Evolutionary conservation across 1,140 invertebrate species (phyloP).

Genomic region (Heliconius hewitsoni): DNA sequence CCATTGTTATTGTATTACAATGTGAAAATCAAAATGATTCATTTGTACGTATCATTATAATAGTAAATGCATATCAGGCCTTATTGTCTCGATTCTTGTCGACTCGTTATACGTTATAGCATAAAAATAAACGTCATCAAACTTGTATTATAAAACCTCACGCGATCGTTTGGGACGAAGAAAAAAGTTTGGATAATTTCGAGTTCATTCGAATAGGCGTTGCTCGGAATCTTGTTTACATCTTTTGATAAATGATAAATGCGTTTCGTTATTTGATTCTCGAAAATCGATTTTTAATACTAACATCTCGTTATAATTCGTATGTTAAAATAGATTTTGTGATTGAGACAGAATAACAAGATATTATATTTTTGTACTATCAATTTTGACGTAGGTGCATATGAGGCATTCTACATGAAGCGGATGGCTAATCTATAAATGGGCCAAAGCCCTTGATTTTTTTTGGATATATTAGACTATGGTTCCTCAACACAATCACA

Average conservation of each 20-base stretch:
- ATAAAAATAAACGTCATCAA: constrained; percentile 67
- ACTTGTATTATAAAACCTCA: constrained; percentile 71
- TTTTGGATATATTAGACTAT: too few species aligned
- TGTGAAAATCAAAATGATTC: not conserved
- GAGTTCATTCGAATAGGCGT: constrained; percentile 27
- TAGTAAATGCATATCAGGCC: constrained; percentile 37
- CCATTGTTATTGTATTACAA: not conserved
- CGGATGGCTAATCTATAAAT: too few species aligned
- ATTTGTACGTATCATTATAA: not conserved
- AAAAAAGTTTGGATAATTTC: constrained; percentile 37
- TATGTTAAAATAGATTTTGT: not conserved
- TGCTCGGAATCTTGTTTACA: constrained; percentile 24
- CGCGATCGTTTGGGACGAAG: constrained; percentile 51
- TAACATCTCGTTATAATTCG: not conserved
- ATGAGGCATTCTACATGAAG: too few species aligned
- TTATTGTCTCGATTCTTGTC: constrained; percentile 78
- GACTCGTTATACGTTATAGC: constrained; percentile 70
- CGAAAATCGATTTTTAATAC: constrained; percentile 4
- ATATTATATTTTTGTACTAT: too few species aligned
- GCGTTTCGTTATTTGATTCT: not conserved
- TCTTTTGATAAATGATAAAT: constrained; percentile 21
- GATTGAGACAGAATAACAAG: not conserved
- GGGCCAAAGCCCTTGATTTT: too few species aligned
- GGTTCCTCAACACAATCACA: too few species aligned
- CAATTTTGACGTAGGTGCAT: too few species aligned